These are phyloP conservation scores for Columbina picui DNA, from an alignment of 2,113 vertebrate genomes.

Conservation along the genomic window DNA sequence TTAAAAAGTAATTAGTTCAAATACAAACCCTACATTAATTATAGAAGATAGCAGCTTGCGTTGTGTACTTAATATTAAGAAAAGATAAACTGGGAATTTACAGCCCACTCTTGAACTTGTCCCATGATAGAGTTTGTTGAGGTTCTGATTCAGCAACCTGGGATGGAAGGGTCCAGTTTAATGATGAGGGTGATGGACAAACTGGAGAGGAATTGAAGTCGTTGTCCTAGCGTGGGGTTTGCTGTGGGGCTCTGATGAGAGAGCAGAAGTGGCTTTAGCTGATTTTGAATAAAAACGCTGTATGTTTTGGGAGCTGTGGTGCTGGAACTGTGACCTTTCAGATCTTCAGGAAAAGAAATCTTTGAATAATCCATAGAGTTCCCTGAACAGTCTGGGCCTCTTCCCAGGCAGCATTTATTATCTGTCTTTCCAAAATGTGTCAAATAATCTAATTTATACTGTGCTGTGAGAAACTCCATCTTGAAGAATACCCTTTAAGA, in stretches of 20 bases:
- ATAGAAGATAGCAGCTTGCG: not conserved
- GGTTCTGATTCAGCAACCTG: not conserved
- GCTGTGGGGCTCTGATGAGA: not conserved
- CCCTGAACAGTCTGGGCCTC: not conserved
- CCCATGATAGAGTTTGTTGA: rapidly evolving
- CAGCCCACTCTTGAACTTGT: not conserved
- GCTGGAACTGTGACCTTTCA: not conserved
- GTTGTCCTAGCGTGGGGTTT: not conserved
- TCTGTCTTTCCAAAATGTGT: not conserved
- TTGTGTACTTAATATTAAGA: not conserved
- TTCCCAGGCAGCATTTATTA: not conserved
- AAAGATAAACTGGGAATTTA: not conserved
- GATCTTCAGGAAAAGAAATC: not conserved
- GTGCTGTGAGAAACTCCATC: not conserved
- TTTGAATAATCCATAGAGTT: not conserved
- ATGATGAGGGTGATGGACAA: not conserved
- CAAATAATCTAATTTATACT: not conserved
- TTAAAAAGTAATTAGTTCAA: not conserved
- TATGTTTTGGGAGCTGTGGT: not conserved
- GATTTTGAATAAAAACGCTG: not conserved
- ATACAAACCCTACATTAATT: not conserved
- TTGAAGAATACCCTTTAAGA: not conserved
- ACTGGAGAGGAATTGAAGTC: not conserved
- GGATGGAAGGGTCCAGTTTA: not conserved
- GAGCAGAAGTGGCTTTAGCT: not conserved